Conservation (phyloP, 1,140 invertebrate genomes). For the Ganaspis sp. region DNA sequence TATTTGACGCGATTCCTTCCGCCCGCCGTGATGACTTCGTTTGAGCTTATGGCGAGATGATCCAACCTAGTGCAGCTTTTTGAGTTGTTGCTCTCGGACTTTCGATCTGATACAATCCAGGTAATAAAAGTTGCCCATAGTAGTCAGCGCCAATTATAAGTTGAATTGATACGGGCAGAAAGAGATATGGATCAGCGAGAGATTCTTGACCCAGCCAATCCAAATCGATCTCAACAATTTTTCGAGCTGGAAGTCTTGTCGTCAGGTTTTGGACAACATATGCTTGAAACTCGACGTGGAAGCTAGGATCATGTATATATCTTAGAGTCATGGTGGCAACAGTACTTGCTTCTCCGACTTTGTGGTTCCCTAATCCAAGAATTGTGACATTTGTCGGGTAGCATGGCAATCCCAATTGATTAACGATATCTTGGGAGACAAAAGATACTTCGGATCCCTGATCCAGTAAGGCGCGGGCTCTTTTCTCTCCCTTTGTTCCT, state of each 20-base stretch:
- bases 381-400: not conserved
- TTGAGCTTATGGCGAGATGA: too few relatives aligned
- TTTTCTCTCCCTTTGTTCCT: not conserved
- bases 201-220: not conserved
- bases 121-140: not conserved
- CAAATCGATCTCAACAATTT: not conserved
- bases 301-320: not conserved
- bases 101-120: not conserved
- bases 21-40: too few relatives aligned
- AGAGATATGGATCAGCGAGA: constrained; percentile 38
- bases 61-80: too few relatives aligned
- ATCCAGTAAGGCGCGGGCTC: constrained; percentile 46
- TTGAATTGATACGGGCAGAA: constrained; percentile 31
- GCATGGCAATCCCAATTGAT: constrained; percentile 40
- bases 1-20: too few relatives aligned
- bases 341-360: not conserved
- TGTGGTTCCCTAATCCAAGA: not conserved
- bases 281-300: constrained; percentile 13
- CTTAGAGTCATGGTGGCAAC: not conserved
- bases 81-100: too few relatives aligned
- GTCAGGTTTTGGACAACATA: constrained; percentile 24
- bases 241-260: not conserved
- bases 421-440: constrained; percentile 46
- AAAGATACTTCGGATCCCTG: constrained; percentile 52
- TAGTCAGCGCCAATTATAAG: constrained; percentile 38